phyloP scores from a whole-genome alignment of 2,888 invertebrate genomes.

The Oxystoma pomonae region DNA sequence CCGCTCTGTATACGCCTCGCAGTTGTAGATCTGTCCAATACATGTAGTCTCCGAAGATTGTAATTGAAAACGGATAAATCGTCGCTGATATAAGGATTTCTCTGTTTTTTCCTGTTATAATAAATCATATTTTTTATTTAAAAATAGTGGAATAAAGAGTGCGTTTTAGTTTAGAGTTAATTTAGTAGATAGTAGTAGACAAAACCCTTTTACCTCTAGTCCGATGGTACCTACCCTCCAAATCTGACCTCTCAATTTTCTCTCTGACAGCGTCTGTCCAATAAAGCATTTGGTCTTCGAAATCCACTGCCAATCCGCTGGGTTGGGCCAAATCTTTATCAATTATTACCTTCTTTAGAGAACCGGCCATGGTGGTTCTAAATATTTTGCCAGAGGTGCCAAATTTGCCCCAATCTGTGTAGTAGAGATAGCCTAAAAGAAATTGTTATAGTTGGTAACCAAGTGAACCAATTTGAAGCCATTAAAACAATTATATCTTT shows the following conservation, averaged over 20 bases:
- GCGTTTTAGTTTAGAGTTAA: too few relatives aligned
- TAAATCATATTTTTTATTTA: too few relatives aligned
- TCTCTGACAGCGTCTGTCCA: conserved; percentile 97
- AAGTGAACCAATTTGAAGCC: too few relatives aligned
- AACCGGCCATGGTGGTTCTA: conserved; percentile 94
- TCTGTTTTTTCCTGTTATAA: conserved; percentile 54
- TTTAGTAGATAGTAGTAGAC: too few relatives aligned
- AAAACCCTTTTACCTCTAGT: too few relatives aligned
- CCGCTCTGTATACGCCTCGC: conserved; percentile 91
- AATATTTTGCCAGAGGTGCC: conserved; percentile 93
- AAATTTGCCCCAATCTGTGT: conserved; percentile 93
- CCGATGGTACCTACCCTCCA: conserved; percentile 61
- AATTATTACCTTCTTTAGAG: conserved; percentile 81
- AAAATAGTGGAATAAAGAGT: too few relatives aligned
- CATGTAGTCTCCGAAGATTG: conserved; percentile 84
- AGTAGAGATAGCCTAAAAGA: conserved; percentile 69
- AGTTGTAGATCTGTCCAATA: conserved; percentile 96
- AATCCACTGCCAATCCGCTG: conserved; percentile 93
- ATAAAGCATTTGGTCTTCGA: conserved; percentile 86
- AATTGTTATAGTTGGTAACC: too few relatives aligned
- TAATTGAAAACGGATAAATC: conserved; percentile 93
- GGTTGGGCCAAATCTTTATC: conserved; percentile 91
- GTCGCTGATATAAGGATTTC: conserved; percentile 84
- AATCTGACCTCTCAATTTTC: conserved; percentile 87
- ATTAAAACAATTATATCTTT: too few relatives aligned